Base-by-base conservation (phyloP, 2,113 vertebrate species). In the Calypte anna region DNA sequence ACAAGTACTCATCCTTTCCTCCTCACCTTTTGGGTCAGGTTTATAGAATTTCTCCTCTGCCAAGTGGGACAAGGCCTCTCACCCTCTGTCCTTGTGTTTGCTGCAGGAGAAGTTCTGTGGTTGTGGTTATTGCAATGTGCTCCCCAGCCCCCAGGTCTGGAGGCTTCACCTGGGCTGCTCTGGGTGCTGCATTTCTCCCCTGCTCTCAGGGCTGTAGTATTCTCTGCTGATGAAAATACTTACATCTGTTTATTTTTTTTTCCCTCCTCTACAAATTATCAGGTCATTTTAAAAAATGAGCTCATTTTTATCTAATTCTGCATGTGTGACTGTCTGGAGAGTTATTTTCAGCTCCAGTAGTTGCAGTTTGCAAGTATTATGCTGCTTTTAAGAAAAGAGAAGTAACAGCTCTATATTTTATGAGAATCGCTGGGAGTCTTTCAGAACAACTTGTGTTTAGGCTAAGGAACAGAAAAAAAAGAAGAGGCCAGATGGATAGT, bases 271-370 rank as follows among this genome's bases (percentile, higher is more conserved):
- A 94, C 95, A 97, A 96, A 97, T 97, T 97, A 97, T 94, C 94
- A 97, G 95, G 95, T 97, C 90, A 92, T 97, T 97, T 96, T 81
- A 97, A 98, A 97, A 97, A 98, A 97, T 93, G 90, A 96, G 92
- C 96, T 97, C 93, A 95, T 97, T 97, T 97, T 97, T 97, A 96
- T 96, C 97, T 98, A 97, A 97, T 97, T 97, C 93, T 93, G 94
- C 96, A 93, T 96, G 96, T 96, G 96, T 93, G 96, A 97, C 93
- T 97, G 94, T 97, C 96, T 94, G 86, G 96, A 96, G 97, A 98
- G 96, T 96, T 98, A 96, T 97, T 98, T 98, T 97, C 97, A 98
- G 97, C 96, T 97, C 89, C 68, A 87, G 96, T 97, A 96, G 94
- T 62, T 97, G 94, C 97, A 96, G 91, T 96, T 96, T 95, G 95